Base-by-base conservation (phyloP, 2,888 invertebrate species). In the Acronicta psi region DNA sequence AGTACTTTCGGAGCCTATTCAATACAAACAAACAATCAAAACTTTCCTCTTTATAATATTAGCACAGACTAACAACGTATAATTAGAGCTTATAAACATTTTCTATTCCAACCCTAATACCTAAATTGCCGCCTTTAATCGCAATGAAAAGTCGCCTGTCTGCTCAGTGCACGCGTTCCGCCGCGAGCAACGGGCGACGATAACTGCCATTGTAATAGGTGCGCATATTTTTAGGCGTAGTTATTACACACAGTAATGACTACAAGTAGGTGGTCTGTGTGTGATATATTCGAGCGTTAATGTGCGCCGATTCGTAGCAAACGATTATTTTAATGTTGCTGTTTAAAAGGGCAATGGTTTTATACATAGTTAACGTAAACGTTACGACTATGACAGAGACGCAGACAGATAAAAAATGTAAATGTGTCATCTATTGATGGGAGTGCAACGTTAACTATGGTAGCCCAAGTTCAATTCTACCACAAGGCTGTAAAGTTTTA, bases 171-270 rank as follows among this genome's bases (percentile, higher is more conserved):
- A 53, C 54, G 72, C 74, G 75, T 73, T 62, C 47, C 37, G 80
- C 82, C 82, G 75, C 79, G 70, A 79, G 85, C 81, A 66, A 68
- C 73, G 58, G 53, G 59, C 78, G 62, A 72, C 74, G 77, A 82
- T 85, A 86, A 82, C 85, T 77, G 80, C 75, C 77, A 71, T 77
- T 79, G 82, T 85, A 85, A 86, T 84, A 85, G 85, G 79, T 72
- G 75, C 77, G 77, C 82, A 78, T 81, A 85, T 80, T 86, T 84
- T 82, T 80, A 83, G 77, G 69, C 60, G 49, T 69, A 67, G 59
- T 78, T 75, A 77, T 79, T 77, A 77, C 68, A 55, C 67, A 47
- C 54, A 60, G 69, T 81, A 79, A 79, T 77, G 70, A 78, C 76
- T 45, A 59, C 67, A 57, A 68, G 60, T 67, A 55, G 67, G 55